phyloP scores from a whole-genome alignment of 1,140 invertebrate genomes.

The Apolygus lucorum region DNA sequence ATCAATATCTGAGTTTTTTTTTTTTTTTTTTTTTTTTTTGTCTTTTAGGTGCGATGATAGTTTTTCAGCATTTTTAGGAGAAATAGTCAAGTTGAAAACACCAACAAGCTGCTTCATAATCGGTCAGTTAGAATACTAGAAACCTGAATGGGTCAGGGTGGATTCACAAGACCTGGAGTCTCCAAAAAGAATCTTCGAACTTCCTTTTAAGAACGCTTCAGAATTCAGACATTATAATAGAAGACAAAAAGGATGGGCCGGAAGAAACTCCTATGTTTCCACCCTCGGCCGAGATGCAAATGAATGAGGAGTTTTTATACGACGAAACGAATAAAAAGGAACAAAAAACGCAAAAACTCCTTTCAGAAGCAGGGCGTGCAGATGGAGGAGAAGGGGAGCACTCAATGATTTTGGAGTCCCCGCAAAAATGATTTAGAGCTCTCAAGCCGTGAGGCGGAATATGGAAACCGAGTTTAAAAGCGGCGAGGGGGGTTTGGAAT shows the following conservation, averaged over 20 bases:
- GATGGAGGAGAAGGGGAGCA: neutral
- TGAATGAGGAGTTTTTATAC: neutral
- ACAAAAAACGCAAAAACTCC: neutral
- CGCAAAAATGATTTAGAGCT: constrained; percentile 8
- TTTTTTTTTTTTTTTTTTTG: too few species aligned
- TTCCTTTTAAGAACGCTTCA: too few species aligned
- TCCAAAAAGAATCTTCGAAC: too few species aligned
- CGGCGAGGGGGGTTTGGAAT: neutral
- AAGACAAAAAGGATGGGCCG: neutral
- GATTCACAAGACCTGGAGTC: too few species aligned
- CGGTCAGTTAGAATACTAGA: too few species aligned
- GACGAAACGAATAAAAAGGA: neutral
- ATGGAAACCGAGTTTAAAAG: neutral
- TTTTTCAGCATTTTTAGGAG: too few species aligned
- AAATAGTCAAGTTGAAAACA: too few species aligned
- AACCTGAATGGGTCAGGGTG: too few species aligned
- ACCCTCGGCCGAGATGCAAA: neutral
- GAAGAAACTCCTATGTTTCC: neutral
- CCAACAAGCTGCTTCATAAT: too few species aligned
- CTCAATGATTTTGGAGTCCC: constrained; percentile 7
- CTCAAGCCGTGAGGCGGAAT: constrained; percentile 13
- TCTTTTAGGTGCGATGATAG: too few species aligned
- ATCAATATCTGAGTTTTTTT: too few species aligned
- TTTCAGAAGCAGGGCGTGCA: neutral
- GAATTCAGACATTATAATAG: too few species aligned